A percentile compares a stretch with the other conserved stretches of the same genome.
Conservation (phyloP, 1,140 invertebrate species). For the Druon quercuslanigerum region DNA sequence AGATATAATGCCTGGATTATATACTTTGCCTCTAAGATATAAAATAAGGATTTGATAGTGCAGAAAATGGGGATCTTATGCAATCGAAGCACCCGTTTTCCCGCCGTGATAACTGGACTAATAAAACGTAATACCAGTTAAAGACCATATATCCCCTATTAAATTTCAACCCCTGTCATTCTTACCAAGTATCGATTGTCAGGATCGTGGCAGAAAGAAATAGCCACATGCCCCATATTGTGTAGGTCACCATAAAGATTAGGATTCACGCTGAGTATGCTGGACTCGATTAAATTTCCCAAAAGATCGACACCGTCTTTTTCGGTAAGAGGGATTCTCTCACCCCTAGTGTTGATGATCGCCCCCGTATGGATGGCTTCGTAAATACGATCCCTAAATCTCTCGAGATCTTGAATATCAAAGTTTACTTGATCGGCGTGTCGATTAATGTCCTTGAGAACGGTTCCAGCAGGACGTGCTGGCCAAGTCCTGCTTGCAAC, state of each 20-base stretch:
- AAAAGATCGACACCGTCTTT: slow-evolving; percentile 85
- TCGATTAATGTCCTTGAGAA: slow-evolving; percentile 80
- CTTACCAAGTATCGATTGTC: slow-evolving; percentile 81
- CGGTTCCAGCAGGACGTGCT: slow-evolving; percentile 77
- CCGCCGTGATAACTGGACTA: no score
- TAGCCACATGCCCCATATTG: slow-evolving; percentile 82
- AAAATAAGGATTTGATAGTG: no score
- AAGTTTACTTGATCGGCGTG: slow-evolving; percentile 80
- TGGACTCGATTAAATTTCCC: slow-evolving; percentile 87
- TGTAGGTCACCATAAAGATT: slow-evolving; percentile 85
- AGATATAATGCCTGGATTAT: no score
- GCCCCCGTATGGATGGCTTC: slow-evolving; percentile 84
- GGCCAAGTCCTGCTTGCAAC: slow-evolving; percentile 81
- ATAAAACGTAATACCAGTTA: no score
- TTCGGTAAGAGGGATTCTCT: slow-evolving; percentile 78
- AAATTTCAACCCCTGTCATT: background rate
- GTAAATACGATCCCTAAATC: slow-evolving; percentile 85
- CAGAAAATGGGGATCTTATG: no score
- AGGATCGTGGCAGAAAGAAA: slow-evolving; percentile 84
- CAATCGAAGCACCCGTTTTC: no score
- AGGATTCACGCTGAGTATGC: slow-evolving; percentile 81
- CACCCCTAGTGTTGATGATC: slow-evolving; percentile 74
- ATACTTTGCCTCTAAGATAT: no score
- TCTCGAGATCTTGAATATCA: slow-evolving; percentile 83
- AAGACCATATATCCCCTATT: no score